Conservation (phyloP, 2,113 vertebrate genomes). For the Malaclemys terrapin region DNA sequence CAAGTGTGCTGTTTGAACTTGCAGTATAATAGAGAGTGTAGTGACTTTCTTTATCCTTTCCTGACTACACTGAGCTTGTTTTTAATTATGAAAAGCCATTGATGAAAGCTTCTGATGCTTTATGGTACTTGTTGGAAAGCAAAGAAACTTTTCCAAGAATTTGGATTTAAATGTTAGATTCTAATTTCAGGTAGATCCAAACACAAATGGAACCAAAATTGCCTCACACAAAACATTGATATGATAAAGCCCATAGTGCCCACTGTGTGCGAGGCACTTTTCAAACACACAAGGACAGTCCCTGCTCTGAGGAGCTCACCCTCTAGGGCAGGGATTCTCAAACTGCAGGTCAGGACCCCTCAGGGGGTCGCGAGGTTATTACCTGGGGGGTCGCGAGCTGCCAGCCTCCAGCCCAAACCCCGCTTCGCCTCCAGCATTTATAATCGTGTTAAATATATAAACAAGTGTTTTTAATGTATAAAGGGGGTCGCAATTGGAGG, state of each 20-base stretch:
- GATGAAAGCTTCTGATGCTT: background rate
- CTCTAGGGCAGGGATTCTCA: background rate
- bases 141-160: background rate
- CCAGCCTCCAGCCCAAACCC: no score
- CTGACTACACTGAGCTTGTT: background rate
- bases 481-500: no score
- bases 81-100: background rate
- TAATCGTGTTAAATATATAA: no score
- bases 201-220: background rate
- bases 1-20: background rate
- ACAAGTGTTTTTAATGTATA: no score
- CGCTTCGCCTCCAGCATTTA: no score
- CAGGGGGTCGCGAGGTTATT: no score
- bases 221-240: background rate
- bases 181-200: background rate
- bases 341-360: no score
- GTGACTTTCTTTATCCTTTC: background rate
- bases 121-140: background rate
- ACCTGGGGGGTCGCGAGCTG: no score
- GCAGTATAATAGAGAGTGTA: background rate
- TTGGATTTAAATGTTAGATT: background rate
- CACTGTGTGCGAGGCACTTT: background rate
- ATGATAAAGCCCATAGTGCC: background rate
- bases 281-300: background rate
- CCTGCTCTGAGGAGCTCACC: background rate